Evolutionary conservation across 1,140 invertebrate species (phyloP), one percentile per base, ranked within the genome.

Genomic region (Drosophila takahashii): DNA sequence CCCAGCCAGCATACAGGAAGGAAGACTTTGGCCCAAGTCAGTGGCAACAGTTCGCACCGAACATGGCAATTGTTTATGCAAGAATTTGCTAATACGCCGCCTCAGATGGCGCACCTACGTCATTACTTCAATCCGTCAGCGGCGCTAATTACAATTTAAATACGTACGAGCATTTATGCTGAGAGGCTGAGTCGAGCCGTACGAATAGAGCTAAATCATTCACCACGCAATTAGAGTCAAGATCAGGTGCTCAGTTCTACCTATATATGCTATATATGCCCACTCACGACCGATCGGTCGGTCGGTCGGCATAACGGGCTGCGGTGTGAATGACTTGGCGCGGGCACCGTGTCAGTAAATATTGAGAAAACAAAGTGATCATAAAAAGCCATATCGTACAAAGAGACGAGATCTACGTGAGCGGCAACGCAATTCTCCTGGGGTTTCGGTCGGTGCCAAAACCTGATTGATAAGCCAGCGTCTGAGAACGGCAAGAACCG

Each of bases 321-420:
- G 37, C 52, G 59, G 69, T 70, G 81, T 85, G 81, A 85, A 85
- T 85, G 81, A 85, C 83, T 70, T 85, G 56, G 53, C 56, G 56
- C 54, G 58, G 79, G 45, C 76, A 45, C 22, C 54, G 71, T 58
- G 66, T 76, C 72, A 57, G 72, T 76, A 65, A 76, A 76, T 76
- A 58, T 76, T 47, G 72, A 76, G 72, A 76, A 76, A 76, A 76
- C 67, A 72, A 57, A 74, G 61, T 57, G 71, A 66, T 75, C 72
- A 54, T 64, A 75, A 74, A 73, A 51, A 57, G 34, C 41, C 29
- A 66, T 52, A 51, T 52, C 53, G 29, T 47, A 62, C 71, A 69
- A 69, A 47, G 59, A 59, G 47, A 36, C 64, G 58, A 66, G 53
- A 52, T 69, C 54, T 85, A 77, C 77, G 72, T 85, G 81, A 75